A percentile compares a stretch with the other conserved stretches of the same genome.
These are phyloP conservation scores for Megalurothrips usitatus DNA, from an alignment of 2,888 invertebrate genomes.

Conservation along the genomic window DNA sequence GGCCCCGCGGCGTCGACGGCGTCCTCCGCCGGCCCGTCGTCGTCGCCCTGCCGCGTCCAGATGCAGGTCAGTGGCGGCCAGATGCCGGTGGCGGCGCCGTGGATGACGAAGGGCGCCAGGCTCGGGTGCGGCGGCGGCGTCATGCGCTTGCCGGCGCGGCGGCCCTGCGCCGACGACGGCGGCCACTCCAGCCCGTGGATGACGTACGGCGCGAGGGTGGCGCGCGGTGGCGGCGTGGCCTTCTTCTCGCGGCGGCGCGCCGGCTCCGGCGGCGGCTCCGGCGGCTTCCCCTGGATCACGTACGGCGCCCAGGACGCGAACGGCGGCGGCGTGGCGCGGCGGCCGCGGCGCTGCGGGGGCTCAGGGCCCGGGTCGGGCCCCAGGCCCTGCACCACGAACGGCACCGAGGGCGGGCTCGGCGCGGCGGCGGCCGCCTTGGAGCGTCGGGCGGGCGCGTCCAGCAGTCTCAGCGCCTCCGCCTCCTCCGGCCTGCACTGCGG, in stretches of 20 bases:
- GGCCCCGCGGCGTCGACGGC: neutral
- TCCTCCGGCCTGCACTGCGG: conserved; percentile 12
- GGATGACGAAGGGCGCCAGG: conserved; percentile 2
- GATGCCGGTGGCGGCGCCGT: neutral
- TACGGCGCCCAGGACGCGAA: conserved; percentile 14
- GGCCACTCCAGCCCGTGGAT: neutral
- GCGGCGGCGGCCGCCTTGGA: neutral
- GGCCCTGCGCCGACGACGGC: neutral
- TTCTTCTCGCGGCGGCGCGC: neutral
- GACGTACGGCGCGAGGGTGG: neutral
- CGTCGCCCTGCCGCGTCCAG: neutral
- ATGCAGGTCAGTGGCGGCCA: neutral
- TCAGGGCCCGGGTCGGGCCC: neutral
- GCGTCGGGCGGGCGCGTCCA: neutral
- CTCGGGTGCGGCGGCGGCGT: conserved; percentile 14
- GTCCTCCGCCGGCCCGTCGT: neutral
- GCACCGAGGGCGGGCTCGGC: neutral
- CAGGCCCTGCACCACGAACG: conserved; percentile 11
- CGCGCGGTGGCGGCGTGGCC: neutral
- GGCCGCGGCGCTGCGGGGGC: neutral
- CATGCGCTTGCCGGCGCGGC: neutral
- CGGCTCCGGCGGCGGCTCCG: neutral
- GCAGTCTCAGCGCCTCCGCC: neutral
- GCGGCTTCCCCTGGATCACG: conserved; percentile 4
- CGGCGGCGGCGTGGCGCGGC: conserved; percentile 17